Evolutionary conservation across 92 coral and sea anemone species (phyloP), one percentile per base, ranked within the genome.

Genomic region (Muricea muricata): DNA sequence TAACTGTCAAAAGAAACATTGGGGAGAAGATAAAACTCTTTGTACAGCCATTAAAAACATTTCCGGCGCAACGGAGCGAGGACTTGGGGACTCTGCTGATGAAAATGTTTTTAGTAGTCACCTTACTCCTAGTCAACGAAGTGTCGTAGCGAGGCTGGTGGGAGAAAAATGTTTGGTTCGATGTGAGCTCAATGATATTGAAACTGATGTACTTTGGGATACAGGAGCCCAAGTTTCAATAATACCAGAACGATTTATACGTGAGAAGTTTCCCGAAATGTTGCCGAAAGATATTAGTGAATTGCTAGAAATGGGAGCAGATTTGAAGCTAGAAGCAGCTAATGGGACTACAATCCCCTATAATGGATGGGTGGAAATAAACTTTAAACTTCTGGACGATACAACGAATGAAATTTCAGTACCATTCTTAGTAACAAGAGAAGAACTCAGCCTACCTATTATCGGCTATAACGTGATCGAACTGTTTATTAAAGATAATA

Each of bases 391-490:
- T 32, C 9, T 81, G 54, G 81, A 70, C 30, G 52, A 65, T 33
- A 70, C 63, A 33, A 85, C 84, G 48, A 73, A 81, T 41, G 87
- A 86, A 72, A 56, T 89, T 24, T 78, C 73, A 78, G 91, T 89
- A 33, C 91, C 91, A 72, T 89, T 92, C 81, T 83, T 84, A 35
- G 86, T 87, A 24, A 92, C 90, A 30, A 89, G 40, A 47, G 88
- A 92, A 86, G 69, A 86, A 75, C 81, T 92, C 60, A 90, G 80
- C 42, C 74, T 65, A 54, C 93, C 91, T 40, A 87, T 90, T 55
- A 92, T 92, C 61, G 93, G 95, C 21, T 92, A 82, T 71, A 92
- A 92, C 75, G 91, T 92, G 13, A 92, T 89, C 82, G 91, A 92
- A 69, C 28, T 78, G 58, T 89, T 88, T 80, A 89, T 87, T 56